A percentile compares a stretch with the other conserved stretches of the same genome.
phyloP scores from a whole-genome alignment of 2,888 invertebrate species.

The Tipula unca region DNA sequence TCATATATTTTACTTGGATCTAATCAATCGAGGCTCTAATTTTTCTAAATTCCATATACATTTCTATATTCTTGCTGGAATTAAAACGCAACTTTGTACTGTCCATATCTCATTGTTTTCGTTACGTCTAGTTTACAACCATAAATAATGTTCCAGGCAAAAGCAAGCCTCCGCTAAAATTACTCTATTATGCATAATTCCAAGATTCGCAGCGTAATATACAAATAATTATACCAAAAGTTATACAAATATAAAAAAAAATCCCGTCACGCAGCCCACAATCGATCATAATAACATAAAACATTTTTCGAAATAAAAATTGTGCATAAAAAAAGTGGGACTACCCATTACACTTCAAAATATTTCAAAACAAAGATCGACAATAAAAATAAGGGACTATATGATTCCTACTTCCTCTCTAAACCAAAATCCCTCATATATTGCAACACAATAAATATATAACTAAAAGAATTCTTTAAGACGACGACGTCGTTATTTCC shows the following conservation, averaged over 20 bases:
- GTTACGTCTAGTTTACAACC: no score
- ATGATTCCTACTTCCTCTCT: neutral
- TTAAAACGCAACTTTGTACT: no score
- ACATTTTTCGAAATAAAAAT: neutral
- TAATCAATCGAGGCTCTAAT: no score
- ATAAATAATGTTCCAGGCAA: no score
- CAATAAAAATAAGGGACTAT: neutral
- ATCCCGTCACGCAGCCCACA: neutral
- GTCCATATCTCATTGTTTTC: no score
- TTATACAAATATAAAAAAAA: neutral
- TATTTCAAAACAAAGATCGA: neutral
- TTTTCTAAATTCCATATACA: no score
- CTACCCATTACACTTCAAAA: conserved; percentile 4
- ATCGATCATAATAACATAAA: neutral
- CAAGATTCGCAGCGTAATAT: neutral
- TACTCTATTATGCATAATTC: no score
- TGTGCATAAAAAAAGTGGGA: neutral
- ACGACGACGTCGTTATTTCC: neutral
- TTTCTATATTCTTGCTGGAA: no score
- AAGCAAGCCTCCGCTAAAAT: no score
- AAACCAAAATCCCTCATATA: neutral
- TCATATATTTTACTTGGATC: no score
- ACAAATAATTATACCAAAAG: neutral
- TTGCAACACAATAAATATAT: neutral
- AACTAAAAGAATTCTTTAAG: neutral